Conservation (phyloP, 2,113 vertebrate genomes). For the Pollimyrus isidori region DNA sequence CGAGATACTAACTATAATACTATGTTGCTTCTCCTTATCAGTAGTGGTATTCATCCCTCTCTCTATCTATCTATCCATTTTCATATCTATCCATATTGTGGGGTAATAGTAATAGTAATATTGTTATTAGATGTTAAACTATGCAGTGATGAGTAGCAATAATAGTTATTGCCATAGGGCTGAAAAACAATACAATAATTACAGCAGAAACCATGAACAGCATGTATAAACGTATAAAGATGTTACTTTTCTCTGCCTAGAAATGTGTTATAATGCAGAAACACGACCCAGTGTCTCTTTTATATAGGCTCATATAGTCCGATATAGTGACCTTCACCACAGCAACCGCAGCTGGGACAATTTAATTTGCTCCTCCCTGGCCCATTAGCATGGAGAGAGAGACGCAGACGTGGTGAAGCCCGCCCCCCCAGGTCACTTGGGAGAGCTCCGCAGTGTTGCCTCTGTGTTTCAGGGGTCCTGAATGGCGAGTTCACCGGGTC, state of each 20-base stretch:
- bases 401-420: neutral
- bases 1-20: neutral
- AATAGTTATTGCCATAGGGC: neutral
- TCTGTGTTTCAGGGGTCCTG: neutral
- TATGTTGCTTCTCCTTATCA: neutral
- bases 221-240: neutral
- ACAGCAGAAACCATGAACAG: neutral
- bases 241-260: neutral
- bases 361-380: neutral
- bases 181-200: neutral
- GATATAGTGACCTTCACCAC: neutral
- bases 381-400: slow-evolving; percentile 2
- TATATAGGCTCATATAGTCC: neutral
- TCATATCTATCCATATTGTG: neutral
- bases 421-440: neutral
- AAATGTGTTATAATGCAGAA: neutral
- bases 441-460: neutral
- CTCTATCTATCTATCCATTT: neutral
- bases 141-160: neutral
- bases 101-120: neutral
- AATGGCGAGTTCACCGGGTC: neutral
- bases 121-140: neutral
- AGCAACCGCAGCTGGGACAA: neutral
- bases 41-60: neutral
- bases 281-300: neutral